These are phyloP conservation scores for Itoplectis maculator DNA, from an alignment of 2,888 invertebrate genomes.

Conservation along the genomic window DNA sequence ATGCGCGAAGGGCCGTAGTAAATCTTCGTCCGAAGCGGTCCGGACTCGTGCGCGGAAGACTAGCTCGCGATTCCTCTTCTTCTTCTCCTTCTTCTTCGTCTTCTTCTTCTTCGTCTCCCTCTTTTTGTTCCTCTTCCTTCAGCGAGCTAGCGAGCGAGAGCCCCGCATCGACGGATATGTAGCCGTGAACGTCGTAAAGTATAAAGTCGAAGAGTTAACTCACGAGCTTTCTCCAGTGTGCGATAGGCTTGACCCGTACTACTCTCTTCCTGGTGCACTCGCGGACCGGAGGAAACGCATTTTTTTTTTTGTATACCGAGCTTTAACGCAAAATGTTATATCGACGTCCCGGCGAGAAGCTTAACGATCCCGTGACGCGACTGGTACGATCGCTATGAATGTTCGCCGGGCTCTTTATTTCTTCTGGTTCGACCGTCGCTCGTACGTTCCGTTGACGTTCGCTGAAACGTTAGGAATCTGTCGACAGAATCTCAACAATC, in stretches of 20 bases:
- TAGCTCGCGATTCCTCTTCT: conserved; percentile 71
- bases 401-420: no score
- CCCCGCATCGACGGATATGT: conserved; percentile 53
- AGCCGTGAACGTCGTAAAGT: conserved; percentile 59
- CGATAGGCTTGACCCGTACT: conserved; percentile 40
- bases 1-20: conserved; percentile 75
- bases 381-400: no score
- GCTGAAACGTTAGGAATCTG: no score
- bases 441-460: no score
- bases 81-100: conserved; percentile 12
- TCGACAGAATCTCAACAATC: no score
- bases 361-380: not conserved
- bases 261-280: conserved; percentile 25
- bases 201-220: conserved; percentile 34
- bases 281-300: not conserved
- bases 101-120: conserved; percentile 1
- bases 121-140: conserved; percentile 16
- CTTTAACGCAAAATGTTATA: not conserved
- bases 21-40: conserved; percentile 73
- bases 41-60: conserved; percentile 54
- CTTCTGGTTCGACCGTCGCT: no score
- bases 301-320: conserved; percentile 6
- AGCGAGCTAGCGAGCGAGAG: no score
- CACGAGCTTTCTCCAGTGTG: conserved; percentile 10
- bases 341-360: not conserved